These are phyloP conservation scores for Neoascia interrupta DNA, from an alignment of 2,888 invertebrate genomes.

Conservation along the genomic window DNA sequence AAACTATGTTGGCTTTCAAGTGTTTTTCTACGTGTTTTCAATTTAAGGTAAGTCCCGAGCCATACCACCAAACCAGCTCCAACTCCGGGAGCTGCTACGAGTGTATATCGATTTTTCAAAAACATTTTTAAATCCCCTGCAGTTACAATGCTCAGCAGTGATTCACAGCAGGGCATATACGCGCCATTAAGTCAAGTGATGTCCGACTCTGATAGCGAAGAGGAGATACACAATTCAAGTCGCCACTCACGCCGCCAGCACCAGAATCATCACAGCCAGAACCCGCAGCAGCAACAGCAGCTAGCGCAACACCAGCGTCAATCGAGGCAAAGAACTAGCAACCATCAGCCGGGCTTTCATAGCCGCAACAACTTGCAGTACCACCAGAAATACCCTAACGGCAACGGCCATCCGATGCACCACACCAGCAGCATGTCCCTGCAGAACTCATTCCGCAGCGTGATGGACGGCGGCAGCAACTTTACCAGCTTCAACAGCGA, in stretches of 20 bases:
- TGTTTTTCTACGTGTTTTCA: constrained; percentile 71
- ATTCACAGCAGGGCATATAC: constrained; percentile 82
- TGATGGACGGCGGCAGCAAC: constrained; percentile 76
- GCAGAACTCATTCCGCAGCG: constrained; percentile 77
- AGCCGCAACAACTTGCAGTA: constrained; percentile 60
- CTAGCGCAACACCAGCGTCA: constrained; percentile 62
- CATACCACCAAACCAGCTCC: too few species aligned
- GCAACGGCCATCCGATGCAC: constrained; percentile 55
- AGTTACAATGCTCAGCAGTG: constrained; percentile 79
- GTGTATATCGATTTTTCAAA: constrained; percentile 75
- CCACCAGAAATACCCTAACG: constrained; percentile 51
- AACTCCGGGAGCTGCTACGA: background rate
- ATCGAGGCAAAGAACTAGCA: constrained; percentile 34
- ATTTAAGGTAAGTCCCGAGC: constrained; percentile 71
- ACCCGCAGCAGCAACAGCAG: constrained; percentile 70
- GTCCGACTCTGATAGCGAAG: constrained; percentile 89
- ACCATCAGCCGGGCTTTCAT: constrained; percentile 57
- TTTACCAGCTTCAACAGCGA: constrained; percentile 77
- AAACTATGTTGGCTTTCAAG: constrained; percentile 70
- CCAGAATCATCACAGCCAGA: constrained; percentile 72
- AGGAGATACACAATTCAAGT: constrained; percentile 81
- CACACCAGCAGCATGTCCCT: constrained; percentile 68
- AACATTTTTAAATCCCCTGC: constrained; percentile 22
- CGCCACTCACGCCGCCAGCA: constrained; percentile 70
- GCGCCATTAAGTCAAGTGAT: constrained; percentile 88